phyloP scores from a whole-genome alignment of 2,113 vertebrate genomes.

The Pandion haliaetus region DNA sequence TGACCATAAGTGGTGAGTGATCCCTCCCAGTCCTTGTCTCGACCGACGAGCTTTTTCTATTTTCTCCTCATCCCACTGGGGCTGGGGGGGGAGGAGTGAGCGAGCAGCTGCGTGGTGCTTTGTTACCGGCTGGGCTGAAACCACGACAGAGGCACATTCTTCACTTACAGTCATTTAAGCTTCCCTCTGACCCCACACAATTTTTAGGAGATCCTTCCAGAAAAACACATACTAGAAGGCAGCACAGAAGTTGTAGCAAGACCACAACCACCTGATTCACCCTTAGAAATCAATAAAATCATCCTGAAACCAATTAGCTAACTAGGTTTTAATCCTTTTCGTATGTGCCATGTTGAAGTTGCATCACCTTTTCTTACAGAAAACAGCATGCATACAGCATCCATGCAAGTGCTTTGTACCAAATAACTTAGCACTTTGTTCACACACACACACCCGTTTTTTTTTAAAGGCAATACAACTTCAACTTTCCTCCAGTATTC shows the following conservation, averaged over 20 bases:
- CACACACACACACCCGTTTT: rapidly evolving
- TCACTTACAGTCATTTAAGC: neutral
- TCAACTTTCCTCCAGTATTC: neutral
- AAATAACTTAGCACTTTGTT: neutral
- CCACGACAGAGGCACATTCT: neutral
- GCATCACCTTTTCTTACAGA: neutral
- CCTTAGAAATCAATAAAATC: neutral
- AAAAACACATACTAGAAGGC: neutral
- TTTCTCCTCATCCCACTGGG: too few species aligned
- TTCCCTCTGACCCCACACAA: neutral
- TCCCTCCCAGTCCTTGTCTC: too few species aligned
- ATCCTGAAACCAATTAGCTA: neutral
- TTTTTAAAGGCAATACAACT: neutral
- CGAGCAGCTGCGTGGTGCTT: too few species aligned
- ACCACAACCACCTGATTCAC: neutral
- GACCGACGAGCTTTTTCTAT: too few species aligned
- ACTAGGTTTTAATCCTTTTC: neutral
- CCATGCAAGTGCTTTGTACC: neutral
- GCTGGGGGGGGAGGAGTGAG: too few species aligned
- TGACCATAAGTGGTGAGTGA: too few species aligned
- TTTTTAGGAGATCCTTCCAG: neutral
- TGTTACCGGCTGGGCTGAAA: too few species aligned
- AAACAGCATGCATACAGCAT: neutral
- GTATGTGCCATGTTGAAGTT: neutral
- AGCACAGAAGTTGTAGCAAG: neutral